Conservation (phyloP, 1,140 invertebrate species). For the Gonioctena quinquepunctata region DNA sequence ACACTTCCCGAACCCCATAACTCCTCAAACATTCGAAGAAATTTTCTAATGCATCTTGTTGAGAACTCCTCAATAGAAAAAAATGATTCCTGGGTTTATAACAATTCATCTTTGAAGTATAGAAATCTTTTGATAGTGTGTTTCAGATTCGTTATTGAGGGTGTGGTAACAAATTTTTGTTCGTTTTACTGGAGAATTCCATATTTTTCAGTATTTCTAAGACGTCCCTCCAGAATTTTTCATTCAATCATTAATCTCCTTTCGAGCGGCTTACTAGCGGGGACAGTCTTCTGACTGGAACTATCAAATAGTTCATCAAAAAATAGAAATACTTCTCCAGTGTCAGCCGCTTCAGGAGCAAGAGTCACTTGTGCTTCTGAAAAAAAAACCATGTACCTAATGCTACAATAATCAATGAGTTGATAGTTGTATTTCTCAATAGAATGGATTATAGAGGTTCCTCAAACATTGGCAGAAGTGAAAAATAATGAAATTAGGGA, state of each 20-base stretch:
- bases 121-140: slow-evolving; percentile 42
- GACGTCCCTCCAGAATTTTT: slow-evolving; percentile 36
- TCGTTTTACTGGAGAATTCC: slow-evolving; percentile 35
- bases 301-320: slow-evolving; percentile 46
- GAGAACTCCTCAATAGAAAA: slow-evolving; percentile 24
- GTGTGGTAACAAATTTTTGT: slow-evolving; percentile 28
- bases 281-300: slow-evolving; percentile 23
- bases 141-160: slow-evolving; percentile 45
- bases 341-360: slow-evolving; percentile 22
- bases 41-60: slow-evolving; percentile 46
- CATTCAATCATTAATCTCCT: slow-evolving; percentile 31
- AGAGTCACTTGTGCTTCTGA: neutral
- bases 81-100: slow-evolving; percentile 6
- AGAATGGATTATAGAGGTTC: no score
- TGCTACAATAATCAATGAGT: no score
- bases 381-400: neutral
- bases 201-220: slow-evolving; percentile 35
- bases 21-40: slow-evolving; percentile 46
- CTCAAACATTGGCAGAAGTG: no score
- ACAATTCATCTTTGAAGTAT: slow-evolving; percentile 13
- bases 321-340: slow-evolving; percentile 43
- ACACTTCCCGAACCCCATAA: slow-evolving; percentile 9
- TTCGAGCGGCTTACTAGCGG: slow-evolving; percentile 39
- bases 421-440: no score
- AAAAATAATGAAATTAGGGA: no score